phyloP scores from a whole-genome alignment of 2,113 vertebrate species.

The Salvelinus fontinalis region DNA sequence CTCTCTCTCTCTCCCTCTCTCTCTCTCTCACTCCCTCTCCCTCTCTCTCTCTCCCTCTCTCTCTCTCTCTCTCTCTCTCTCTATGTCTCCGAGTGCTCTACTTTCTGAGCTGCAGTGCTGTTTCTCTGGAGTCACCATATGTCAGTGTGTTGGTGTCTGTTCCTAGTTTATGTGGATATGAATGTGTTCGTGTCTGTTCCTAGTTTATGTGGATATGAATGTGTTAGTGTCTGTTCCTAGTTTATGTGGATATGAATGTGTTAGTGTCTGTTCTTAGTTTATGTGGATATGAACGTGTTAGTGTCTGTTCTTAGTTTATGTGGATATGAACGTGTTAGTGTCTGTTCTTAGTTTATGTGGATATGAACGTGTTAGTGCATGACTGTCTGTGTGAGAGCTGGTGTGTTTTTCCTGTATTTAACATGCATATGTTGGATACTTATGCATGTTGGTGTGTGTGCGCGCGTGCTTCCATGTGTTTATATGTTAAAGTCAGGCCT shows the following conservation, averaged over 20 bases:
- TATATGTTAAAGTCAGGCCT: not conserved
- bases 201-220: not conserved
- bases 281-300: conserved; percentile 32
- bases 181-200: too few relatives aligned
- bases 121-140: conserved; percentile 71
- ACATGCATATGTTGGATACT: conserved; percentile 26
- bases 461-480: too few relatives aligned
- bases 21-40: too few relatives aligned
- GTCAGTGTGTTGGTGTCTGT: conserved; percentile 48
- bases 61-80: not conserved
- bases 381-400: not conserved
- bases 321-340: conserved; percentile 34
- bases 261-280: conserved; percentile 14
- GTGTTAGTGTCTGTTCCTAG: too few relatives aligned
- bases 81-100: conserved; percentile 36
- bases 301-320: conserved; percentile 2
- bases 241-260: conserved; percentile 25
- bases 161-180: not conserved
- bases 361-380: too few relatives aligned
- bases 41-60: too few relatives aligned
- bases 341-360: not conserved
- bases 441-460: conserved; percentile 38
- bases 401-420: conserved; percentile 10
- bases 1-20: too few relatives aligned
- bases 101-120: conserved; percentile 71